Evolutionary conservation across 1,140 invertebrate species (phyloP), one percentile per base, ranked within the genome.

Genomic region (Formica exsecta): DNA sequence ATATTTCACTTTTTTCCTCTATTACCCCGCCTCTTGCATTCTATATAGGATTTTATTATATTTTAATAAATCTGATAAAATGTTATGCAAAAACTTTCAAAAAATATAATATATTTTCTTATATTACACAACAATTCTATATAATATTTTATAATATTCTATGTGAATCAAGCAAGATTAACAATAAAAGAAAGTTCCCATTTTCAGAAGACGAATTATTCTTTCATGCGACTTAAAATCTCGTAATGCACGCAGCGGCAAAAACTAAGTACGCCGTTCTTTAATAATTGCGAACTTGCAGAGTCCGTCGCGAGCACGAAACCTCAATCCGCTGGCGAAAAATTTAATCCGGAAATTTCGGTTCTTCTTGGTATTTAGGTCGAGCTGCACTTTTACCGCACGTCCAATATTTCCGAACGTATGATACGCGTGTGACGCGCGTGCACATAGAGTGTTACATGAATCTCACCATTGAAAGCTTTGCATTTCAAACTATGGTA

Each of bases 281-380:
- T 83, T 71, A 83, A 83, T 83, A 83, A 83, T 73, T 74, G 66
- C 66, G 77, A 59, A 81, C 77, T 38, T 32, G 62, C 25, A 64
- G 48, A 51, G 65, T 29, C n/a, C 9, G 19, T 62, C 61, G 62
- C 62, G 32, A 68, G 25, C 65, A 36, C 36, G 48, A 9, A 81
- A 80, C 51, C 51, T 59, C 66, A 81, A 81, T 81, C 66, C 66
- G 51, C 19, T 25, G 38, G 25, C 38, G 79, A 73, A 73, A 81
- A 81, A 81, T 81, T 81, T 73, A 73, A 81, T 81, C 79, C 54
- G 66, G 25, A 81, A 81, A 81, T 81, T 81, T 81, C 51, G 79
- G 51, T 81, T 59, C 66, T 73, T n/a, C 38, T 68, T 54, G 66
- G 66, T 73, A 81, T 81, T 81, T 81, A 59, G 79, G 79, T 81